Evolutionary conservation across 1,140 invertebrate species (phyloP), one percentile per base, ranked within the genome.

Genomic region (Drosophila ogumai): DNA sequence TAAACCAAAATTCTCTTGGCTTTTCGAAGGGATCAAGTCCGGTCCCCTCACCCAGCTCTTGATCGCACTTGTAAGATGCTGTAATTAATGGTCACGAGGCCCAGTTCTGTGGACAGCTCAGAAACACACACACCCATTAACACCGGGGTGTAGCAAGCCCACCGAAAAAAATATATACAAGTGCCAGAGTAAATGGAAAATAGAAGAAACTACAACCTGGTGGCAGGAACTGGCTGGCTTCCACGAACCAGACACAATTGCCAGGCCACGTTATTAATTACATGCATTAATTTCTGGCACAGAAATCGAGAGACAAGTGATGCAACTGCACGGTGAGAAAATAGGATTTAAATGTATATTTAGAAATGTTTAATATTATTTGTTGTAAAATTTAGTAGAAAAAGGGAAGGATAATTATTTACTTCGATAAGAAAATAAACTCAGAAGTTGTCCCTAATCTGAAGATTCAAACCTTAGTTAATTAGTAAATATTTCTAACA

Each of bases 231-330:
- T 49, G 65, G 61, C 49, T 76, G 65, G 61, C 57, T 82, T 80
- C 84, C 61, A 81, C 82, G 79, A 88, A 81, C 46, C 66, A 67
- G 72, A 57, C 74, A 76, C 75, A 78, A 78, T 78, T 78, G 75
- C 63, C 81, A 41, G 50, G 56, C 77, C 71, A 72, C 64, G 82
- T 90, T 90, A 90, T 90, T 90, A 90, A 90, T 90, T 90, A 90
- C 85, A 90, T 85, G 78, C 86, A 90, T 85, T 90, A 81, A 90
- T 88, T 90, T 90, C 46, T 79, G 69, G 86, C 72, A 74, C 75
- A 86, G n/a, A 54, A 54, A 54, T 54, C 52, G 41, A 66, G 36
- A 76, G 44, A 87, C 82, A 90, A 90, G 84, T 90, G 85, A 79
- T 90, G 85, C 85, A 88, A 88, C 57, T 41, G 54, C 66, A 67